These are phyloP conservation scores for Synanthedon andrenaeformis DNA, from an alignment of 2,888 invertebrate genomes.

Conservation along the genomic window DNA sequence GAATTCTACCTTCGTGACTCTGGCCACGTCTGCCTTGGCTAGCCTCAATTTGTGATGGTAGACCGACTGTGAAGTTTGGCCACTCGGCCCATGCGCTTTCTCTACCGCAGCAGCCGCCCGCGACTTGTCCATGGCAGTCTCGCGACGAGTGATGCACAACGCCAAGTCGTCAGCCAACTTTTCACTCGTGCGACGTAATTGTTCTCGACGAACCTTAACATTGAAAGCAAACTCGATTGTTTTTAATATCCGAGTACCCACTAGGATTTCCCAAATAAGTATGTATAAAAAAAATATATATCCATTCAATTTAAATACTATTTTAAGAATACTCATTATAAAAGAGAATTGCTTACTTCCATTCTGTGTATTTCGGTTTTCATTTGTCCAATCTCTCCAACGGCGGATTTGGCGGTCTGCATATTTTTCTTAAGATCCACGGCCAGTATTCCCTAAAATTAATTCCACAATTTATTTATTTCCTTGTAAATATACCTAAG, in stretches of 20 bases:
- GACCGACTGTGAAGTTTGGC: constrained; percentile 36
- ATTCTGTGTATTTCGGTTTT: constrained; percentile 85
- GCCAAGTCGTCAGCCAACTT: constrained; percentile 57
- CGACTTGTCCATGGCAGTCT: constrained; percentile 47
- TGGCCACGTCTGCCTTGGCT: constrained; percentile 44
- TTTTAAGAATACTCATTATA: no score
- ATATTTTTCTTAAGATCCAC: constrained; percentile 78
- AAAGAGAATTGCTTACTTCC: constrained; percentile 67
- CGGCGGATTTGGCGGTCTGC: constrained; percentile 72
- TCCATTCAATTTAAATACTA: not conserved
- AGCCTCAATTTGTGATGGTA: constrained; percentile 55
- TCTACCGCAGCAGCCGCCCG: constrained; percentile 51
- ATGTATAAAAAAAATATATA: constrained; percentile 11
- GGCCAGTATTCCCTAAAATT: constrained; percentile 68
- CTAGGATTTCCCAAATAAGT: constrained; percentile 1
- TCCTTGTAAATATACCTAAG: not conserved
- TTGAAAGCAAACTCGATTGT: not conserved
- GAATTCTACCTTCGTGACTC: constrained; percentile 44
- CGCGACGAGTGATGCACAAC: constrained; percentile 50
- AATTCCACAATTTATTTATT: not conserved
- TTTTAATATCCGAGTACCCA: constrained; percentile 8
- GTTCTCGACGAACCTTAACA: constrained; percentile 50
- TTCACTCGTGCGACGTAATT: constrained; percentile 51
- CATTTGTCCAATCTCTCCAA: constrained; percentile 82
- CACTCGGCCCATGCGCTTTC: constrained; percentile 33